A percentile compares a stretch with the other conserved stretches of the same genome.
Evolutionary conservation across 2,888 invertebrate genomes (phyloP).

Genomic region (Drosophila yooni): DNA sequence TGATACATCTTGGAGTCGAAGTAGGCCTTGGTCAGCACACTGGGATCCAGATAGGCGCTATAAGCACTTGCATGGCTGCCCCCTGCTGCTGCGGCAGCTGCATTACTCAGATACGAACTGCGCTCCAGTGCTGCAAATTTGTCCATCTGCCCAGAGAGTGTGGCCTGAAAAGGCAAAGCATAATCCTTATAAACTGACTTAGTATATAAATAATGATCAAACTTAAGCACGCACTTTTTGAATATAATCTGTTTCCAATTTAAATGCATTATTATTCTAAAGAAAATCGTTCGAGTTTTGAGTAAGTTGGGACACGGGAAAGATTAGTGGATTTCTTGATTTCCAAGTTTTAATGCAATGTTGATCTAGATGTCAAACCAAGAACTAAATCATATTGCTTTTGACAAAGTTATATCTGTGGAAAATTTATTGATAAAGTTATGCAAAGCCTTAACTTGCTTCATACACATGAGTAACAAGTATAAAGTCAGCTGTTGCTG

Average conservation of each 20-base stretch:
- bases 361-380: neutral
- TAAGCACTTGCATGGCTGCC: conserved; percentile 84
- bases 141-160: conserved; percentile 84
- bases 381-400: neutral
- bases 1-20: conserved; percentile 85
- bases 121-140: conserved; percentile 85
- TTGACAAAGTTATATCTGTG: neutral
- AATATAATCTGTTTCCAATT: neutral
- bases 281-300: neutral
- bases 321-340: neutral
- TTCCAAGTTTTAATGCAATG: neutral
- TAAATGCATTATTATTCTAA: neutral
- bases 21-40: conserved; percentile 85
- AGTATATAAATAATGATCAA: conserved; percentile 5
- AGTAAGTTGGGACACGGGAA: neutral
- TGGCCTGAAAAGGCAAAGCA: conserved; percentile 65
- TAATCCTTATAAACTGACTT: conserved; percentile 2
- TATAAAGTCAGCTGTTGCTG: neutral
- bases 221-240: neutral
- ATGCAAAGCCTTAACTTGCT: neutral
- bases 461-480: neutral
- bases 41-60: conserved; percentile 85
- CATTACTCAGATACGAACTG: conserved; percentile 84
- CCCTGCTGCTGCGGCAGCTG: conserved; percentile 84
- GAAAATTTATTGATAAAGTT: neutral